Conservation (phyloP, 2,113 vertebrate genomes). For the Misgurnus anguillicaudatus region DNA sequence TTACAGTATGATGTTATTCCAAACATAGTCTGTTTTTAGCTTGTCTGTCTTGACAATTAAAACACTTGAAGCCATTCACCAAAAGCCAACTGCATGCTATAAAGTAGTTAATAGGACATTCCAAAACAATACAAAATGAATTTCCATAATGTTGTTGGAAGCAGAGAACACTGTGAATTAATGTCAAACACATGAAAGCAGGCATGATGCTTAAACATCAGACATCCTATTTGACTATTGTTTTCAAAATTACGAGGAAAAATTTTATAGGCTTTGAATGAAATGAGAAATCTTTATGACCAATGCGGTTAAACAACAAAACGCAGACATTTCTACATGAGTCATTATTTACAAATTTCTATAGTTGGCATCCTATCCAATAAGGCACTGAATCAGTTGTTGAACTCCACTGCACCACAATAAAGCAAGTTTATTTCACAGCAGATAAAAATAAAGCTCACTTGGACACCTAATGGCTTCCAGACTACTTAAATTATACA, state of each 20-base stretch:
- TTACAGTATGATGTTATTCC: no score
- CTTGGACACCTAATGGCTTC: constrained; percentile 41
- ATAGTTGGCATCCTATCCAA: background rate
- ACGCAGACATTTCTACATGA: no score
- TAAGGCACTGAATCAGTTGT: constrained; percentile 6
- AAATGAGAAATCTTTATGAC: constrained; percentile 10
- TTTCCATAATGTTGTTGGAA: no score
- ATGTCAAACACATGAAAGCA: background rate
- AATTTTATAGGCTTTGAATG: constrained; percentile 1
- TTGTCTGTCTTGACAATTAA: no score
- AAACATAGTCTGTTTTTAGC: no score
- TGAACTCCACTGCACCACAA: constrained; percentile 9
- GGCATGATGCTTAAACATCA: constrained; percentile 9
- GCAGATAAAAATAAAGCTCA: constrained; percentile 40
- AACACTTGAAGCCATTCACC: no score
- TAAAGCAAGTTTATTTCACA: constrained; percentile 36
- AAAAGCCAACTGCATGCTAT: no score
- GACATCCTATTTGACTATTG: background rate
- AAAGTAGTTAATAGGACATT: no score
- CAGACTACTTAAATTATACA: constrained; percentile 22
- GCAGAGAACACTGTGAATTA: no score
- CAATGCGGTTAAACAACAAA: background rate
- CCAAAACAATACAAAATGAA: no score
- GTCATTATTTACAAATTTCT: background rate
- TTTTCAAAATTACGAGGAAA: background rate